These are phyloP conservation scores for Botia almorhae DNA, from an alignment of 2,797 vertebrate species.

Conservation along the genomic window DNA sequence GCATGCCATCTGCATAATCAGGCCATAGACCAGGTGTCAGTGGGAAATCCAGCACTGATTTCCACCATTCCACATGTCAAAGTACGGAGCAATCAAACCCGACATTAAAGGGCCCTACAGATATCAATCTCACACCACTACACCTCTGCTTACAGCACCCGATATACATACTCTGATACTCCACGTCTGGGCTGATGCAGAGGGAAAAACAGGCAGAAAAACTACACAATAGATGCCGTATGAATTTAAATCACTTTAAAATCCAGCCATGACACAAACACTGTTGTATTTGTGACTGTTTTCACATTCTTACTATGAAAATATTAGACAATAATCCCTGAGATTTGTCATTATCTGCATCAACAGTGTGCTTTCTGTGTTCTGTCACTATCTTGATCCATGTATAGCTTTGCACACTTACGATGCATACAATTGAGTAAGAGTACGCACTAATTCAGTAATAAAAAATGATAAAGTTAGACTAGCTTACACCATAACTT, in stretches of 20 bases:
- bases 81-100: constrained; percentile 57
- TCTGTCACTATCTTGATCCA: neutral
- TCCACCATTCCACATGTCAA: constrained; percentile 7
- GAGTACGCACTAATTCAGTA: neutral
- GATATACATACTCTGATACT: constrained; percentile 13
- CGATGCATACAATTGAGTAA: neutral
- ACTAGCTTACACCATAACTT: too few species aligned
- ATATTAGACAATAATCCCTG: too few species aligned
- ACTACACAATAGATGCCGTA: too few species aligned
- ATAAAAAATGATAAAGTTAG: too few species aligned
- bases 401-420: neutral
- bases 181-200: constrained; percentile 31
- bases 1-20: constrained; percentile 56
- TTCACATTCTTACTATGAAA: too few species aligned
- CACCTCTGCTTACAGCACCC: constrained; percentile 14
- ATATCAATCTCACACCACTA: constrained; percentile 58
- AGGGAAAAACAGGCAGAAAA: too few species aligned
- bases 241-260: too few species aligned
- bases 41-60: constrained; percentile 42
- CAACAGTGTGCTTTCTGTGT: neutral
- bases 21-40: constrained; percentile 36
- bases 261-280: too few species aligned
- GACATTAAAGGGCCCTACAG: constrained; percentile 56
- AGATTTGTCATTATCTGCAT: neutral
- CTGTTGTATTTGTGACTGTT: too few species aligned